Evolutionary conservation across 2,797 vertebrate species (phyloP), one percentile per base, ranked within the genome.

Genomic region (Numenius phaeopus): DNA sequence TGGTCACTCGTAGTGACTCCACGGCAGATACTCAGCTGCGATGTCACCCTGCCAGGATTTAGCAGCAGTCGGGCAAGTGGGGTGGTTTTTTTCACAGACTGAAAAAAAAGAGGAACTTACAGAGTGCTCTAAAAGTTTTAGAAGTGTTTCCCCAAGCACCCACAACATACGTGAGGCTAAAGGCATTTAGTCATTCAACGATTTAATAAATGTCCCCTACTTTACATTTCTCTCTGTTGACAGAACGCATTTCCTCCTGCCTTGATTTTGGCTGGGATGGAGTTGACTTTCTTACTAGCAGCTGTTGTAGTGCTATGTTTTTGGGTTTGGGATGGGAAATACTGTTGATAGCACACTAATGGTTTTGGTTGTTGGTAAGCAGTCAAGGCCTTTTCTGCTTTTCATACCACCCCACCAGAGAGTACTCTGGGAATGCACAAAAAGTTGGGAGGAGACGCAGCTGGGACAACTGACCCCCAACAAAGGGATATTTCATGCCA

Each of bases 1-100:
- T 3, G 24, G 1, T 10, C 4, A 14, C 20, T 5, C 16, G 6
- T 3, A 4, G 20, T 10, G 13, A 10, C 46, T 4, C 55, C 50
- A 2, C 6, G 14, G 5, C 49, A 9, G 42, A 5, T 5, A 1
- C 16, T 14, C 18, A 30, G 42, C 34, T n/a, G 52, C 71, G 12
- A 3, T 13, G 32, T 16, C 5, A 50, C 17, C 11, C 5, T 8
- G 46, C 11, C 57, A 2, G 34, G 30, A 26, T n/a, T 47, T 12
- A 30, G 29, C 73, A 16, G 14, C 2, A 11, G 23, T n/a, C 8
- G 21, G 47, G 42, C 20, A 20, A 44, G 34, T 9, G 39, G 9
- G 10, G 10, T 17, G 10, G 7, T 44, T 65, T 64, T 27, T 29
- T 20, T 39, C 34, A 34, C 7, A 2, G 14, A 18, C 2, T 50